Base-by-base conservation (phyloP, 2,797 vertebrate species). In the Novumbra hubbsi region DNA sequence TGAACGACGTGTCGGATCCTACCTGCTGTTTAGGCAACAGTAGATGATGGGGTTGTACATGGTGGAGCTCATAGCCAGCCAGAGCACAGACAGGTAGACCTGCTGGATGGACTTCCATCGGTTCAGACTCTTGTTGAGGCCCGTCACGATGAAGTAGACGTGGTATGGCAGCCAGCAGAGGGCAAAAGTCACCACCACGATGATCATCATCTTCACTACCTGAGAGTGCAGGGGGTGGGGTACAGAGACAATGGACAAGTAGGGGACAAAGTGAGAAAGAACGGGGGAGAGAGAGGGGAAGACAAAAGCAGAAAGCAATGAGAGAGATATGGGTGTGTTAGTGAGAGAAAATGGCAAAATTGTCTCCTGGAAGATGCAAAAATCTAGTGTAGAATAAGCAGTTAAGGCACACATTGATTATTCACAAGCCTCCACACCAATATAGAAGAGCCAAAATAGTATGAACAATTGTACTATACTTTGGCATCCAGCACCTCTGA, bases 191-290 rank as follows among this genome's bases (percentile, higher is more conserved):
- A 95, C 84, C 77, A 96, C 95, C 0, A 96, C 95, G 19, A 96
- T 90, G 64, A 96, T 95, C 95, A 96, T 96, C 95, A 96, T 96
- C 91, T 96, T 96, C 77, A 96, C 95, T 80, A 96, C 94, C 95
- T 96, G 86, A 78, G 86, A 79, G 28, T 14, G 67, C 30, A 11
- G 28, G 62, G 14, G 65, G 38, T 1, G 45, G 14, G 30, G 14
- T 60, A 24, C 1, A 27, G 7, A 34, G 0, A 65, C 16, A 24
- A 4, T 28, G 21, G 19, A 7, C 17, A 15, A 21, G 5, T 19
- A 21, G 41, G 55, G 45, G n/a, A 48, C 1, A 77, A 71, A 45
- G 15, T 12, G 28, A 28, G 45, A 21, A 28, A 71, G 9, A 57
- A 19, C 21, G 55, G 9, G 57, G 4, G 27, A 9, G 52, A 55